Evolutionary conservation across 2,113 vertebrate species (phyloP).

Genomic region (Eulacestoma nigropectus): DNA sequence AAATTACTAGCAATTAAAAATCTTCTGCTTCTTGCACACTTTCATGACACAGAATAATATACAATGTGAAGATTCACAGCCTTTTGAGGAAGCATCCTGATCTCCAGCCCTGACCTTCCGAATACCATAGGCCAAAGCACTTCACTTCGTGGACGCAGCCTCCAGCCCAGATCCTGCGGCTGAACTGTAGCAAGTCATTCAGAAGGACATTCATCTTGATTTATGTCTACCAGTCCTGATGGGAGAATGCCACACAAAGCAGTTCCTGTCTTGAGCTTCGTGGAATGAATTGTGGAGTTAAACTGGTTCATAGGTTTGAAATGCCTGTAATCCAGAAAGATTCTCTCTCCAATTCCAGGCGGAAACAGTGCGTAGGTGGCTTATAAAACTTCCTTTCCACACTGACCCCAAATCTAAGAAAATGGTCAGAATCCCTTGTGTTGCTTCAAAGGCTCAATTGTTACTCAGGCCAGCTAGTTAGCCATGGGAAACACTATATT

Average conservation of each 20-base stretch:
- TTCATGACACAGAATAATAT: neutral
- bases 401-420: constrained; percentile 67
- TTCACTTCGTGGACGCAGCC: neutral
- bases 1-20: neutral
- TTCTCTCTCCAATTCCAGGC: constrained; percentile 10
- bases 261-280: constrained; percentile 9
- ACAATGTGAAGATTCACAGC: neutral
- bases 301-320: constrained; percentile 29
- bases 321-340: constrained; percentile 45
- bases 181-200: neutral
- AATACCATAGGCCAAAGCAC: neutral
- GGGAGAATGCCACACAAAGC: constrained; percentile 19
- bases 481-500: constrained; percentile 48
- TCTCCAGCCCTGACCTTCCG: constrained; percentile 9
- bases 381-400: constrained; percentile 69
- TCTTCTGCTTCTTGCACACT: neutral
- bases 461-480: constrained; percentile 63
- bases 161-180: neutral
- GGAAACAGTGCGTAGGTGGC: constrained; percentile 60
- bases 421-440: constrained; percentile 64
- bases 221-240: constrained; percentile 11
- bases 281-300: neutral
- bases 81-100: neutral
- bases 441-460: constrained; percentile 65
- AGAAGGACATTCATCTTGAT: constrained; percentile 28